Evolutionary conservation across 2,888 invertebrate genomes (phyloP), one percentile per base, ranked within the genome.

Genomic region (Leptothorax acervorum): DNA sequence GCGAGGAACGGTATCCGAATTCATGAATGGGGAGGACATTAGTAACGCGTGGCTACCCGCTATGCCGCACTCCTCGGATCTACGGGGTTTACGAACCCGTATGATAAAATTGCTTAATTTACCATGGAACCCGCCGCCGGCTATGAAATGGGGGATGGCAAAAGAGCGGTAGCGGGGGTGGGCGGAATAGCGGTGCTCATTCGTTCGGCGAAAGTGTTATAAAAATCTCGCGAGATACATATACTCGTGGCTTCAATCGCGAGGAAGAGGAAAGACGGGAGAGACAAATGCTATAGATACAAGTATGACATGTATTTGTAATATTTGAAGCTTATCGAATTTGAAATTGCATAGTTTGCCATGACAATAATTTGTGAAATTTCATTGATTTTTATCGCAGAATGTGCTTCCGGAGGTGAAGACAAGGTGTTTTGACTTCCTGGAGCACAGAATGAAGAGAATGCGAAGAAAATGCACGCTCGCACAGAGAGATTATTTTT

Each of bases 41-140:
- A 92, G 89, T 89, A 85, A 92, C 92, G 93, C 92, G 91, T 90
- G 90, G 88, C 87, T 92, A 85, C 83, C 70, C 65, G 15, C 85
- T 81, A 83, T 84, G 90, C 89, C 89, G 84, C 82, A 84, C 83
- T 87, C 83, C 85, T 85, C 83, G 86, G 85, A 87, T 89, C 85
- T 85, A 83, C 82, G 85, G 82, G 85, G 89, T 87, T 85, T 85
- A 87, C 86, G 84, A 82, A 68, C 85, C 88, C 86, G 86, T 89
- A 87, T 85, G 87, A 89, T 87, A 87, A 91, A 91, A 92, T 92
- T 92, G 92, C 90, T 92, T 90, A 91, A 92, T 91, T 92, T 92
- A 90, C 89, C 92, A 90, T 92, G 88, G 87, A 87, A 87, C 79
- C 88, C 73, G 84, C 89, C 76, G 85, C 60, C 63, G 70, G 87